phyloP scores from a whole-genome alignment of 1,140 invertebrate species.

The Phocides pigmalion region DNA sequence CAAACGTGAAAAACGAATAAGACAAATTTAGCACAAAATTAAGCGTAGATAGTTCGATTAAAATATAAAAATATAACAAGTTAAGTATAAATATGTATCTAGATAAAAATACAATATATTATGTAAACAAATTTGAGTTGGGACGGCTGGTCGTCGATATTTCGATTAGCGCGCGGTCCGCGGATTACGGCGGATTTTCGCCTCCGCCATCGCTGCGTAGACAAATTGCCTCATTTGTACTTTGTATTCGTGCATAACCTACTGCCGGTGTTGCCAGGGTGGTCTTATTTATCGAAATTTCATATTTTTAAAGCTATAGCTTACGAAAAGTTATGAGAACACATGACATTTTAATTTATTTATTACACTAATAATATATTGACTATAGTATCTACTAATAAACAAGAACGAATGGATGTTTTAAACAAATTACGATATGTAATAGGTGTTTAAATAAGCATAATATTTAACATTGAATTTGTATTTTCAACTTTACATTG shows the following conservation, averaged over 20 bases:
- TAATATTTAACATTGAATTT: no score
- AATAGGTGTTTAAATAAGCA: no score
- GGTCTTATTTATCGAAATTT: constrained; percentile 11
- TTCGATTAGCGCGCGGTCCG: constrained; percentile 75
- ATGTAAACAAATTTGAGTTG: constrained; percentile 18
- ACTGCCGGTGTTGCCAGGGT: constrained; percentile 20
- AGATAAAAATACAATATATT: no score
- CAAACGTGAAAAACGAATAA: no score
- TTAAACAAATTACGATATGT: no score
- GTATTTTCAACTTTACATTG: no score
- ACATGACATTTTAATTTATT: no score
- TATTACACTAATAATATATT: no score
- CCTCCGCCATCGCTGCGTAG: constrained; percentile 61
- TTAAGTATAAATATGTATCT: neutral
- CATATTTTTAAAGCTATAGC: neutral
- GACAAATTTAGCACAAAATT: no score
- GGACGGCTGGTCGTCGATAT: constrained; percentile 60
- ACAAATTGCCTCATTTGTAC: constrained; percentile 80
- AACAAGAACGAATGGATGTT: no score
- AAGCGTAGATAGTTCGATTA: no score
- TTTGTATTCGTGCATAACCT: constrained; percentile 34
- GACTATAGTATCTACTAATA: no score
- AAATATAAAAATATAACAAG: neutral
- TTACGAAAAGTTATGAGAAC: neutral
- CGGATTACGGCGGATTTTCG: constrained; percentile 79